A percentile compares a stretch with the other conserved stretches of the same genome.
Conservation (phyloP, 1,140 invertebrate genomes). For the Penaeus japonicus region DNA sequence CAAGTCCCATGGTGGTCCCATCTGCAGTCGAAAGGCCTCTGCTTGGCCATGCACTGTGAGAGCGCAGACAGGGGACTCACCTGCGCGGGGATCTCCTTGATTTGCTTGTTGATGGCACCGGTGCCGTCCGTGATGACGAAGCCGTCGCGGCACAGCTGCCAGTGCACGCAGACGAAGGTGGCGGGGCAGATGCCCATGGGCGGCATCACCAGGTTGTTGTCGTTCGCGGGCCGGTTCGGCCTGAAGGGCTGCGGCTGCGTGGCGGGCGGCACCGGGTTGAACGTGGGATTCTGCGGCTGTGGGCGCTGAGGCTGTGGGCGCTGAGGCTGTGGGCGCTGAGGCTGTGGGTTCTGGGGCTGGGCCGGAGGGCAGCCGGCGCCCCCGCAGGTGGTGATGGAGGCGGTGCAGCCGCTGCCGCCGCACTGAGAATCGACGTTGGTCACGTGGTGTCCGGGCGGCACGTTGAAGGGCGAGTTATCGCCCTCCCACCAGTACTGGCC, state of each 20-base stretch:
- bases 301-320: not conserved
- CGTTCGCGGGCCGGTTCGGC: too few species aligned
- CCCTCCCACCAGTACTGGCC: slow-evolving; percentile 44
- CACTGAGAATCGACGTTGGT: too few species aligned
- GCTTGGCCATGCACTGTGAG: not conserved
- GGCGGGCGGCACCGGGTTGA: not conserved
- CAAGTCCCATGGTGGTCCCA: not conserved
- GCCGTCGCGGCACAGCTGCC: slow-evolving; percentile 42
- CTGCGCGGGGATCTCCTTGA: slow-evolving; percentile 17
- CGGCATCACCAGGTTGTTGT: slow-evolving; percentile 13
- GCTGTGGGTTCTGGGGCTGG: too few species aligned
- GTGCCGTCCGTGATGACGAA: slow-evolving; percentile 41
- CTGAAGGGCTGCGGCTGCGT: too few species aligned
- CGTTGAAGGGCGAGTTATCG: not conserved
- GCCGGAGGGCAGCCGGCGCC: too few species aligned
- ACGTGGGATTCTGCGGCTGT: not conserved
- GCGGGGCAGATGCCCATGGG: slow-evolving; percentile 30
- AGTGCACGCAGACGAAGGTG: slow-evolving; percentile 21
- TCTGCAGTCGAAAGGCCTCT: too few species aligned
- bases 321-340: not conserved
- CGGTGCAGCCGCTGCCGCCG: too few species aligned
- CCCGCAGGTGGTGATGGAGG: too few species aligned
- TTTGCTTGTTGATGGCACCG: slow-evolving; percentile 13
- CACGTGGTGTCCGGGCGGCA: not conserved
- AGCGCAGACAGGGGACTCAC: not conserved